Conservation (phyloP, 2,113 vertebrate genomes). For the Cinclus mexicanus region DNA sequence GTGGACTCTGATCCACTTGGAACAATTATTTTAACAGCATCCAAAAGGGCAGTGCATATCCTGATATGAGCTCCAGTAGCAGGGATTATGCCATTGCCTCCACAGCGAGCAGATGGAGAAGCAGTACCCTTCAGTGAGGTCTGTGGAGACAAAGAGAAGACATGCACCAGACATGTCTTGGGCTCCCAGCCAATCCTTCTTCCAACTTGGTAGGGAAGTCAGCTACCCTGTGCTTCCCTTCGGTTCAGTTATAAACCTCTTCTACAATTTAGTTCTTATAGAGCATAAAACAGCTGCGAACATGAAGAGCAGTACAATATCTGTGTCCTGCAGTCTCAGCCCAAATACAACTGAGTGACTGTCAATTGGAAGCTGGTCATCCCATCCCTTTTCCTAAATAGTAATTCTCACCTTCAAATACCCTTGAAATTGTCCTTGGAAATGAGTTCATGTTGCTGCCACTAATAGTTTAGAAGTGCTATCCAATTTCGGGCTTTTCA, state of each 20-base stretch:
- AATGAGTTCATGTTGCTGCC: constrained; percentile 22
- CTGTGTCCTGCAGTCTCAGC: neutral
- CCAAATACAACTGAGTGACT: neutral
- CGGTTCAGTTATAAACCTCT: neutral
- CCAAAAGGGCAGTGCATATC: neutral
- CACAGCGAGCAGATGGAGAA: neutral
- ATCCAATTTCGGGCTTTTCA: constrained; percentile 34
- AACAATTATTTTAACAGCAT: constrained; percentile 26
- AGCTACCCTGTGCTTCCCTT: neutral
- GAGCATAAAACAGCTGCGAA: neutral
- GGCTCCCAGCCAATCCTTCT: neutral
- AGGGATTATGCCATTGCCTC: neutral
- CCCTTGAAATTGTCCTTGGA: constrained; percentile 11
- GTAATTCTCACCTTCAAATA: constrained; percentile 35
- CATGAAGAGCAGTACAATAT: neutral
- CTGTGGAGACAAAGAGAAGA: constrained; percentile 17
- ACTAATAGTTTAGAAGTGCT: constrained; percentile 32
- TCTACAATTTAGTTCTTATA: neutral
- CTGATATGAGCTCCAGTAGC: neutral
- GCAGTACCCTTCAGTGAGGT: neutral
- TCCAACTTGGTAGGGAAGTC: neutral
- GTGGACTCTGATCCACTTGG: neutral
- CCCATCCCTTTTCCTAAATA: neutral
- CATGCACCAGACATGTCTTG: neutral
- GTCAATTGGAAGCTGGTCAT: neutral